phyloP scores from a whole-genome alignment of 2,797 vertebrate species.

The Silurus aristotelis region DNA sequence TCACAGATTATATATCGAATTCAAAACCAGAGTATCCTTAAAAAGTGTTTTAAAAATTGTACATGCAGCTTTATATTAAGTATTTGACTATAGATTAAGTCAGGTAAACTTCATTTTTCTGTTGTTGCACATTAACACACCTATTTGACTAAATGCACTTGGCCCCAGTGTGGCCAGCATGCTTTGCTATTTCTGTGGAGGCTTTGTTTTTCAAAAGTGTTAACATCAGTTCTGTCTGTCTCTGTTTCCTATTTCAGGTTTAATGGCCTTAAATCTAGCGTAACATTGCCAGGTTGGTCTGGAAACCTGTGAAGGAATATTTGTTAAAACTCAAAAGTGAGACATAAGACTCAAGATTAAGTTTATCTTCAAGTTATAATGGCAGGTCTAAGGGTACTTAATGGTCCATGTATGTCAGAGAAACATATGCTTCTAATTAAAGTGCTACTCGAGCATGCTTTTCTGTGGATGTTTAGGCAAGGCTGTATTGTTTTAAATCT shows the following conservation, averaged over 20 bases:
- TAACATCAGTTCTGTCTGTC: conserved; percentile 2
- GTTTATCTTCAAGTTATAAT: not conserved
- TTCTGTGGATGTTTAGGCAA: not conserved
- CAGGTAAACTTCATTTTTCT: not conserved
- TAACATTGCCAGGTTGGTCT: conserved; percentile 8
- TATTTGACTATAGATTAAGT: not conserved
- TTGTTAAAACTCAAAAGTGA: conserved; percentile 41
- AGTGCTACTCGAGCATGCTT: not conserved
- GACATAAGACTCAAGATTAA: conserved; percentile 39
- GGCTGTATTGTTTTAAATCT: not conserved
- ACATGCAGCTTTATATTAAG: not conserved
- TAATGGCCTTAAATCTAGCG: conserved; percentile 28
- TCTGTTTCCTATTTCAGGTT: not conserved
- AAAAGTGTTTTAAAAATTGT: not conserved
- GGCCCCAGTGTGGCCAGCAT: not conserved
- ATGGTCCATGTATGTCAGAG: not conserved
- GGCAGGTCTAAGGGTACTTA: conserved; percentile 6
- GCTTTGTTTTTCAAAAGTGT: conserved; percentile 11
- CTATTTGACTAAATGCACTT: not conserved
- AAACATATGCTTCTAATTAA: conserved; percentile 12
- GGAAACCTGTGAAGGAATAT: conserved; percentile 3
- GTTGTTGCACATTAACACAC: not conserved
- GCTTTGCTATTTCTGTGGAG: conserved; percentile 12
- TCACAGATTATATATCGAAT: too few species aligned
- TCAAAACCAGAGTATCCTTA: not conserved